These are phyloP conservation scores for Thalassarche chlororhynchos DNA, from an alignment of 2,113 vertebrate species.

Conservation along the genomic window DNA sequence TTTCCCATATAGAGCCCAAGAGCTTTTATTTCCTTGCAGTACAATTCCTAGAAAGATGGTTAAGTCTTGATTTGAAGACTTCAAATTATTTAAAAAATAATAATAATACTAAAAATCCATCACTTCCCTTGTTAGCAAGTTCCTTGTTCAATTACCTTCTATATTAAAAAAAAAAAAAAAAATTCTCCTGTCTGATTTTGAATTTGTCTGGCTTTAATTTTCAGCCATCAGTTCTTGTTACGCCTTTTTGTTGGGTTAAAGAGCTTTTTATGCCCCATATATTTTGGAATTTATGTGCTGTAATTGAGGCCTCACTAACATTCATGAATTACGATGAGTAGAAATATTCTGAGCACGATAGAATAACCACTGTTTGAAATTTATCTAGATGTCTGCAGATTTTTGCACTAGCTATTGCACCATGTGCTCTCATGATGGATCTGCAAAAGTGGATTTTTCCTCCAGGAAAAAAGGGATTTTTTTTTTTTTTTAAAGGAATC, in stretches of 20 bases:
- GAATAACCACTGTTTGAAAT: neutral
- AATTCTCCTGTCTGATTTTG: neutral
- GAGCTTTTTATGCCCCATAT: conserved; percentile 3
- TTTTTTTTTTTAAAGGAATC: neutral
- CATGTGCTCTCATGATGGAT: neutral
- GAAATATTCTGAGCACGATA: neutral
- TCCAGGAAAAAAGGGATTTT: neutral
- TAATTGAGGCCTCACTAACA: conserved; percentile 1
- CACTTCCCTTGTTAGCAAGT: neutral
- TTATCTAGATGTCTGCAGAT: neutral
- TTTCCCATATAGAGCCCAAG: neutral
- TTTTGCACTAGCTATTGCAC: neutral
- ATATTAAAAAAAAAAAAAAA: neutral
- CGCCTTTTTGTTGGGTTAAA: neutral
- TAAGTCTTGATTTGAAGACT: neutral
- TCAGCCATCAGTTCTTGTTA: neutral
- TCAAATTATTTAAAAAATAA: neutral
- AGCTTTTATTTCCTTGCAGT: neutral
- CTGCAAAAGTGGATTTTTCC: neutral
- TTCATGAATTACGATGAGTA: neutral
- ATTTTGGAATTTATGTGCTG: neutral
- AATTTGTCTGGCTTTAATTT: conserved; percentile 12
- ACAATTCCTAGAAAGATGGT: neutral
- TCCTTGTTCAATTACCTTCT: neutral
- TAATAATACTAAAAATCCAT: neutral